Evolutionary conservation across 2,797 vertebrate genomes (phyloP).

Genomic region (Cynodonichthys magdalenae): DNA sequence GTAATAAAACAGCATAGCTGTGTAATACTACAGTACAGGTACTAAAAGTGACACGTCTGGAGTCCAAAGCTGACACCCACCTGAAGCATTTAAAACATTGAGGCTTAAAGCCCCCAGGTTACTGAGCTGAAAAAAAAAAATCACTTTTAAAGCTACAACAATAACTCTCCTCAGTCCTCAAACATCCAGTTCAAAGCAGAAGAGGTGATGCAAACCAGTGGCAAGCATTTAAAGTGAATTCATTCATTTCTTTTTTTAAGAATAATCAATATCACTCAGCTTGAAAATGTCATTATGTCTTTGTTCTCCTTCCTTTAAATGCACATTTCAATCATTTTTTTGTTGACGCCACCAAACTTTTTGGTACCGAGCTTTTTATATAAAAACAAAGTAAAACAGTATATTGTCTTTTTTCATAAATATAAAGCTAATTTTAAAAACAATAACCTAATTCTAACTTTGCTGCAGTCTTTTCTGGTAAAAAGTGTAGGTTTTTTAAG

Average conservation of each 20-base stretch:
- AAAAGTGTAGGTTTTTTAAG: background rate
- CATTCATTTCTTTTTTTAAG: background rate
- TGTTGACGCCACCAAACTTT: too few species aligned
- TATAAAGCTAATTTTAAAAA: too few species aligned
- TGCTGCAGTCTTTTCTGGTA: background rate
- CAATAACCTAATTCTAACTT: too few species aligned
- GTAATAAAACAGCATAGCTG: background rate
- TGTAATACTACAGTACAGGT: background rate
- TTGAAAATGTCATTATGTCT: too few species aligned
- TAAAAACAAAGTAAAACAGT: too few species aligned
- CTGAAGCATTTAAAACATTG: background rate
- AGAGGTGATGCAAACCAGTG: background rate
- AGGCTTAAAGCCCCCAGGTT: background rate
- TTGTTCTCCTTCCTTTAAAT: too few species aligned
- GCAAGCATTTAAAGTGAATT: background rate
- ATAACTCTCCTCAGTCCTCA: background rate
- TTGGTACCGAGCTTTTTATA: too few species aligned
- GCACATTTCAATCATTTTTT: too few species aligned
- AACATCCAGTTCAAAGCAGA: background rate
- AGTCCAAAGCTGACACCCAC: background rate
- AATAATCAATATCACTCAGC: too few species aligned
- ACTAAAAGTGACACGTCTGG: constrained; percentile 1
- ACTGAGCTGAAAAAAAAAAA: background rate
- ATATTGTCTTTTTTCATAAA: too few species aligned
- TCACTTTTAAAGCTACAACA: constrained; percentile 3